Evolutionary conservation across 2,888 invertebrate genomes (phyloP), one percentile per base, ranked within the genome.

Genomic region (Eupithecia abbreviata): DNA sequence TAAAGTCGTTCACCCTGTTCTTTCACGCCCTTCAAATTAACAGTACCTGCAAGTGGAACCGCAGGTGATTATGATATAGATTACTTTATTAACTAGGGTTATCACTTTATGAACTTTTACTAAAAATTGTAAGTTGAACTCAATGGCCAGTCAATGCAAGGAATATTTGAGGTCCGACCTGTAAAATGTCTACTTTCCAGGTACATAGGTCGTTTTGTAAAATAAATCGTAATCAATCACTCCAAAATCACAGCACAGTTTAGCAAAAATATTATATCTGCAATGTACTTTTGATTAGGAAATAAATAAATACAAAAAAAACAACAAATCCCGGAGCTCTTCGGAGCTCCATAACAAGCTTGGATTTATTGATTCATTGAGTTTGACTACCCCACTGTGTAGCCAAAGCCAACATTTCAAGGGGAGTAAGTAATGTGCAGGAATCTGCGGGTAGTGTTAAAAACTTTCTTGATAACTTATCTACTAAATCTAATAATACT

Each of bases 1-100:
- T 72, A 71, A 78, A 75, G 62, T 79, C 55, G 15, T 74, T 79
- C 58, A 73, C 77, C 72, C 66, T 80, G 80, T 74, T 74, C 71
- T 79, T 70, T 49, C 74, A 66, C 76, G 79, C 80, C 73, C 77
- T 77, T 74, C 49, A 58, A 43, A 12, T 45, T 10, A 47, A 12
- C 18, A 45, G 12, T 69, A 51, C 65, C n/a, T 66, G 51, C n/a
- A 47, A 68, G 49, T 72, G 7, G 65, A 45, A 65, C 55, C 13
- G 18, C 51, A 78, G 68, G 72, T 73, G 66, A 66, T 76, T 62
- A 75, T 72, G 75, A 71, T 80, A 80, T 51, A 76, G 51, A 76
- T 79, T 73, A 49, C 66, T 74, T 30, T 68, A 65, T 76, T 71
- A 66, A 66, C 41, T 67, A 78, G 75, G 76, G 75, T 69, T 79